Base-by-base conservation (phyloP, 53 echinoderm and acorn worm genomes). In the Echinarachnius parma region DNA sequence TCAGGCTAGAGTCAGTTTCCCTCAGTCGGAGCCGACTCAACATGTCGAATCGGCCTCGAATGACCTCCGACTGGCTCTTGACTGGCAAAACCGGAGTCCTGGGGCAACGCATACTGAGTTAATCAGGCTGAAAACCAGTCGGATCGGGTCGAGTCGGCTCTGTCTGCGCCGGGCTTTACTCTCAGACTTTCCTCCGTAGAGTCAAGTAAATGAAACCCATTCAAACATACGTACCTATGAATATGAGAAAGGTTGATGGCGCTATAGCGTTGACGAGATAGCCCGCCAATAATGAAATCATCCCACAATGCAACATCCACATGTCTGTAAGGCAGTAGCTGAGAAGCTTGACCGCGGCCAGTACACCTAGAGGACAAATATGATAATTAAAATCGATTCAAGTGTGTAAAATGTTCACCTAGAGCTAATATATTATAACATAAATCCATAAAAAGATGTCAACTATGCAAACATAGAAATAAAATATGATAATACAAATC, bases 221-320 rank as follows among this genome's bases (percentile, higher is more conserved):
- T 0, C 29, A 14, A 33, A 4, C n/a, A 64, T 19, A 14, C 68
- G 26, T 52, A 68, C 68, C 66, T 52, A 50, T 32, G 8, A 68
- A 68, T 29, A 68, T 0, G 14, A 16, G 32, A 3, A 15, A 9
- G 11, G 68, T 68, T 3, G 49, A 66, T 27, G 68, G 68, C 48
- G 68, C 68, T 10, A 68, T 5, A 48, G 30, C 68, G 8, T 19
- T 68, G 1, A 20, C 49, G 2, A 68, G 4, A 24, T 22, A 68
- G 21, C 49, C 13, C 11, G 23, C 52, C 28, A 18, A 30, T 52
- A 68, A 19, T 15, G 34, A 47, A 8, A 50, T 18, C 21, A 52
- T 50, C 15, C 68, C 68, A 9, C 32, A 33, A 49, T 52, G 53
- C 11, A 50, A 31, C 68, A 68, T 48, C 50, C 68, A 68, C 14